These are phyloP conservation scores for Corythaixoides concolor DNA, from an alignment of 2,113 vertebrate species.

Conservation along the genomic window DNA sequence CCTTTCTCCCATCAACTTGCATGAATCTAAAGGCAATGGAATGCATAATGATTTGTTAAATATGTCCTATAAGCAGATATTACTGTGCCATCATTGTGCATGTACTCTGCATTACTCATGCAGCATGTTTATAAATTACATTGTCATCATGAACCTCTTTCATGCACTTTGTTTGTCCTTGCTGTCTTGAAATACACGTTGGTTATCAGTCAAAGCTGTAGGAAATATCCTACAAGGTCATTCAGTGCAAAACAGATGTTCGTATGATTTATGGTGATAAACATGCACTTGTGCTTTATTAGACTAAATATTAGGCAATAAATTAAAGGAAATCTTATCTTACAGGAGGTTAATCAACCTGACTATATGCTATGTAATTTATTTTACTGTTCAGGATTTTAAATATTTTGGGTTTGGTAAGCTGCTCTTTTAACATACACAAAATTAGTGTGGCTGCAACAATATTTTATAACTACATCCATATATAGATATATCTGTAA, in stretches of 20 bases:
- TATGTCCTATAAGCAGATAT: conserved; percentile 3
- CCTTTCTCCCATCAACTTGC: background rate
- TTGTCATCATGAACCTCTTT: conserved; percentile 1
- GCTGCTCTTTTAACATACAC: background rate
- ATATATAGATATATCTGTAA: background rate
- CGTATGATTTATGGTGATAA: conserved; percentile 22
- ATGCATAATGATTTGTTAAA: background rate
- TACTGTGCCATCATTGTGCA: background rate
- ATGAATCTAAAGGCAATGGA: background rate
- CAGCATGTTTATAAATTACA: conserved; percentile 51
- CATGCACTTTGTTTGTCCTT: conserved; percentile 30
- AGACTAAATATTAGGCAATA: conserved; percentile 21
- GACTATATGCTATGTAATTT: background rate
- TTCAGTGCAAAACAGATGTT: conserved; percentile 30
- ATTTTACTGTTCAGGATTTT: background rate
- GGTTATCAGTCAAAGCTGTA: conserved; percentile 22
- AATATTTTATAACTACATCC: background rate
- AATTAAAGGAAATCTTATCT: conserved; percentile 21
- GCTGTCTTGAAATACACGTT: background rate
- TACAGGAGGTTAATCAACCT: background rate
- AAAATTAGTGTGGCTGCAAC: background rate
- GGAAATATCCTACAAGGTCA: conserved; percentile 30
- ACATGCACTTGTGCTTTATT: background rate
- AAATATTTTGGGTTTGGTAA: background rate
- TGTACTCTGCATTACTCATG: background rate